Evolutionary conservation across 2,113 vertebrate species (phyloP).

Genomic region (Megaleporinus macrocephalus): DNA sequence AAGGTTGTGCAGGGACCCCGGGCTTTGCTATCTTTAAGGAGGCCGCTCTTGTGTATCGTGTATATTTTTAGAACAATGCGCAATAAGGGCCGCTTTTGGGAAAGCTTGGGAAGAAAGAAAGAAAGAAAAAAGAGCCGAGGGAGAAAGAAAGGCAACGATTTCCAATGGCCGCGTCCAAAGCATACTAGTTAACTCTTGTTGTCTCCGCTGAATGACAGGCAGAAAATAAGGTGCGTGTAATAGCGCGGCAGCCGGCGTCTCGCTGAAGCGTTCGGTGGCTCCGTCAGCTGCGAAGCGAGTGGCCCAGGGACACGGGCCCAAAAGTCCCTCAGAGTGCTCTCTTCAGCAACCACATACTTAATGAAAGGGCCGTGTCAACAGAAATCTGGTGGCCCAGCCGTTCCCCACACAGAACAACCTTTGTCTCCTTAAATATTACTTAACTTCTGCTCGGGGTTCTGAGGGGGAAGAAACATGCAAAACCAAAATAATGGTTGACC

Average conservation of each 20-base stretch:
- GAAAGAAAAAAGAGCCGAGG: not conserved
- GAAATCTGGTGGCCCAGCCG: slow-evolving; percentile 64
- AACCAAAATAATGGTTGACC: slow-evolving; percentile 67
- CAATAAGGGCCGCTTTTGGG: slow-evolving; percentile 29
- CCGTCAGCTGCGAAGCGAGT: slow-evolving; percentile 63
- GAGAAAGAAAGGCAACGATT: slow-evolving; percentile 20
- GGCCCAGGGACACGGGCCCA: slow-evolving; percentile 68
- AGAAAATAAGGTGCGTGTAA: slow-evolving; percentile 49
- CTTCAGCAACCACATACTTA: slow-evolving; percentile 79
- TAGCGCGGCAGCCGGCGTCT: slow-evolving; percentile 38
- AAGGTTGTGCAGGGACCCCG: slow-evolving; percentile 32
- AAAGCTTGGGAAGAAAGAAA: slow-evolving; percentile 6
- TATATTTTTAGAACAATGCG: slow-evolving; percentile 50
- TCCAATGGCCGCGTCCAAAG: slow-evolving; percentile 36
- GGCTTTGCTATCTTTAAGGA: slow-evolving; percentile 31
- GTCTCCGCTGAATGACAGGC: slow-evolving; percentile 41
- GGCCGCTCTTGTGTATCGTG: slow-evolving; percentile 19
- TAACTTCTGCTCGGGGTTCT: slow-evolving; percentile 64
- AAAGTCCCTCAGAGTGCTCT: slow-evolving; percentile 65
- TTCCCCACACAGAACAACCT: slow-evolving; percentile 68
- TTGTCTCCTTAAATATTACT: slow-evolving; percentile 70
- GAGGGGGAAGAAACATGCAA: slow-evolving; percentile 66
- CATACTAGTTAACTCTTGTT: slow-evolving; percentile 41
- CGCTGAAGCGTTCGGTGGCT: slow-evolving; percentile 29
- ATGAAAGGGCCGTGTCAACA: slow-evolving; percentile 79